Evolutionary conservation across 2,888 invertebrate species (phyloP), one percentile per base, ranked within the genome.

Genomic region (Charanyca ferruginea): DNA sequence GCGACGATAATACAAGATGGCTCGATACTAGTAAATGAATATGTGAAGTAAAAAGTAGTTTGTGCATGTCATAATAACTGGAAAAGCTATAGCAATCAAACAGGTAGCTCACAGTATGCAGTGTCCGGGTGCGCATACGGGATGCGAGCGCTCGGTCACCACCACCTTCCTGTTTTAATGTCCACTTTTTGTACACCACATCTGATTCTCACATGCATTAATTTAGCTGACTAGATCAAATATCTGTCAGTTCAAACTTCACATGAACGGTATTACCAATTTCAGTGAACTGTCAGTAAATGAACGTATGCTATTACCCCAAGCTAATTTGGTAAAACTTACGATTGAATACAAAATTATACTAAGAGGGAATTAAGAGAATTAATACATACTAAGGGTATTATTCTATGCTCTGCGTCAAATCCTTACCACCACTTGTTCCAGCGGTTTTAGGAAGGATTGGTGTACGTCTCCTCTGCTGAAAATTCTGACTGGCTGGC

Each of bases 81-180:
- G 85, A 89, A 90, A 89, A 87, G 88, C 83, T 87, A 83, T 86
- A 87, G 88, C 88, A 83, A 85, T 83, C 81, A 75, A 85, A 88
- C 90, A 83, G 87, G 90, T 88, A 90, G 76, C 85, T 83, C 79
- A 69, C 83, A 87, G 89, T 90, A 90, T 90, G 90, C 88, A 89
- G 91, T 88, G 91, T 91, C 91, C 92, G 92, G 90, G 90, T 90
- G 81, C 89, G 85, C 85, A 80, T 83, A 82, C 86, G 87, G 91
- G 90, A 91, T 90, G 88, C 86, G 85, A 90, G 89, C 90, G 89
- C 90, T 90, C 88, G 88, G 83, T 84, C 83, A 84, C 80, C 81
- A 76, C 78, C 83, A 83, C 85, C 90, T 93, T 93, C 92, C 92
- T 92, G 92, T 89, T 87, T 87, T 85, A 85, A 90, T 89, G 85